phyloP scores from a whole-genome alignment of 2,113 vertebrate genomes.

The Halichoeres trimaculatus region DNA sequence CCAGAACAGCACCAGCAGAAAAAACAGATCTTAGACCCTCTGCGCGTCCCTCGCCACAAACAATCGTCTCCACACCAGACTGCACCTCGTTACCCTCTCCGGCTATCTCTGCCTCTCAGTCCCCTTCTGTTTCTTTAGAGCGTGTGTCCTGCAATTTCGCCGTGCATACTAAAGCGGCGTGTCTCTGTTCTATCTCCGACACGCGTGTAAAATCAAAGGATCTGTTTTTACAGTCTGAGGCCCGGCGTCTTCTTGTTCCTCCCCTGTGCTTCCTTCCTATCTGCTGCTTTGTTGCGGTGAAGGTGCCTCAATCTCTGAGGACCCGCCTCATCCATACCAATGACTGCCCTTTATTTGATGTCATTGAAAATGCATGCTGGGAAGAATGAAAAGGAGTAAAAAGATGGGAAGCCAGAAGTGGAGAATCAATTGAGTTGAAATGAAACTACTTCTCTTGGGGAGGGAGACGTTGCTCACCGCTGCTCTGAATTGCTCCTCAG shows the following conservation, averaged over 20 bases:
- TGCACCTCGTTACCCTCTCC: constrained; percentile 11
- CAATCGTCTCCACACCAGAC: constrained; percentile 41
- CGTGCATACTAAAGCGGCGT: constrained; percentile 50
- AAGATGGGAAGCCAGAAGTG: constrained; percentile 65
- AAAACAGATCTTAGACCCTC: constrained; percentile 46
- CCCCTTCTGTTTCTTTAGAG: constrained; percentile 35
- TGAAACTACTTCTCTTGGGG: constrained; percentile 76
- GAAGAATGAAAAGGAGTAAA: constrained; percentile 61
- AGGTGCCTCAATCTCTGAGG: constrained; percentile 72
- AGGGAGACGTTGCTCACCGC: constrained; percentile 75
- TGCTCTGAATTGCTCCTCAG: constrained; percentile 73
- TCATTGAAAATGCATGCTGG: constrained; percentile 77
- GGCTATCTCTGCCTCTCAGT: constrained; percentile 50
- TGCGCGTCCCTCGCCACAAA: constrained; percentile 21
- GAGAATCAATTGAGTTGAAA: constrained; percentile 81
- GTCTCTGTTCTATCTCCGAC: constrained; percentile 44
- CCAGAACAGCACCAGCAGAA: constrained; percentile 31
- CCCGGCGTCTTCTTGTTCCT: constrained; percentile 37
- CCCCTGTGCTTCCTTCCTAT: constrained; percentile 54
- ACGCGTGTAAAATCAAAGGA: constrained; percentile 51
- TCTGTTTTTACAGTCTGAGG: constrained; percentile 51
- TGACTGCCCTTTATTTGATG: constrained; percentile 79
- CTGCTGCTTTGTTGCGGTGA: constrained; percentile 58
- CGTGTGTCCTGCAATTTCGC: constrained; percentile 37
- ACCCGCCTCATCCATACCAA: constrained; percentile 75